Evolutionary conservation across 2,888 invertebrate genomes (phyloP).

Genomic region (Spialia ferax): DNA sequence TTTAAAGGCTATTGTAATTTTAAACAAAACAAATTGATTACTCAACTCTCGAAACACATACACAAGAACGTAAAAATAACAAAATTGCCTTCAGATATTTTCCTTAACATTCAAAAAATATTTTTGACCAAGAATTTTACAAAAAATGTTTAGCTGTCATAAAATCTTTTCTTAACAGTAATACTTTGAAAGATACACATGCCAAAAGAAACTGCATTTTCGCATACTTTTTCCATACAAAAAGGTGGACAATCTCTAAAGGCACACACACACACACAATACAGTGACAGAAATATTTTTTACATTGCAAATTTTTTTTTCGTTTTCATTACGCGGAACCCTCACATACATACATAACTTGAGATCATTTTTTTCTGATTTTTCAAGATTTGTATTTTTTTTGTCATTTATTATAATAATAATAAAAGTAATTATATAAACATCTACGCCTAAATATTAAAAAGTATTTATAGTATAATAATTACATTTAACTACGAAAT

Average conservation of each 20-base stretch:
- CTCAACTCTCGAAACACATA: too few species aligned
- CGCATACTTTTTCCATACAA: not conserved
- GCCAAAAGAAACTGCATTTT: not conserved
- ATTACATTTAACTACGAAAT: slow-evolving; percentile 41
- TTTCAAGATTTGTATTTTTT: slow-evolving; percentile 74
- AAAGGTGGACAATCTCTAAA: not conserved
- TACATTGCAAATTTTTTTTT: slow-evolving; percentile 11
- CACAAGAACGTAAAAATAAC: not conserved
- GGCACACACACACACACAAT: slow-evolving; percentile 4
- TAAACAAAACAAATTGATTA: too few species aligned
- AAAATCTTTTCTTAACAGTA: too few species aligned
- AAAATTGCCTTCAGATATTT: too few species aligned
- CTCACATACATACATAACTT: slow-evolving; percentile 53
- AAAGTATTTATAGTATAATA: slow-evolving; percentile 53
- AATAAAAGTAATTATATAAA: slow-evolving; percentile 31
- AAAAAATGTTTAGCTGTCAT: too few species aligned
- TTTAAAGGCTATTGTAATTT: too few species aligned
- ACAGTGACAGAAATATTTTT: not conserved
- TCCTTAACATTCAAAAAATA: too few species aligned
- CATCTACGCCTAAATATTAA: slow-evolving; percentile 60
- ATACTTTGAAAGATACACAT: not conserved
- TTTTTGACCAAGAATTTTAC: too few species aligned
- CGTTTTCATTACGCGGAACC: slow-evolving; percentile 1
- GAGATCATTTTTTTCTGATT: slow-evolving; percentile 77
- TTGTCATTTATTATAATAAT: slow-evolving; percentile 48